Evolutionary conservation across 2,797 vertebrate species (phyloP).

Genomic region (Delichon dasypus): DNA sequence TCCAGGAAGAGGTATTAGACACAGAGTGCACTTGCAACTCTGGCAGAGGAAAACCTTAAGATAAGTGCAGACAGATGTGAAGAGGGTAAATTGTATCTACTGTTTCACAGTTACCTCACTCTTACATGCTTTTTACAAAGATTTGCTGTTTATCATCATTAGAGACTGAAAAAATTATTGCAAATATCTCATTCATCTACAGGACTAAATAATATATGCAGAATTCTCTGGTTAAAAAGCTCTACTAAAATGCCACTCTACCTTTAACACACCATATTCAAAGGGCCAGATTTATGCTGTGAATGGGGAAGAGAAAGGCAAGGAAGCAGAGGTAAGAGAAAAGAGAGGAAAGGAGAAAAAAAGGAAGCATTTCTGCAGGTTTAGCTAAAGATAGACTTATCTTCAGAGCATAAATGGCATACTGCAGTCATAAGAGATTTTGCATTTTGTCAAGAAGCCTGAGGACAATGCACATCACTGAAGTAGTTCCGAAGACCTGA

Average conservation of each 20-base stretch:
- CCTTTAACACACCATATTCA: not conserved
- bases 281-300: not conserved
- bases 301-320: not conserved
- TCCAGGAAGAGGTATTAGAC: not conserved
- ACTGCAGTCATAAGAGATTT: not conserved
- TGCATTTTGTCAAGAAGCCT: not conserved
- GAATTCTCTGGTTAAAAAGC: not conserved
- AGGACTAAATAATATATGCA: not conserved
- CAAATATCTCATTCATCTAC: not conserved
- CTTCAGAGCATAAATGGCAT: not conserved
- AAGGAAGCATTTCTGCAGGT: not conserved
- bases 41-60: not conserved
- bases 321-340: not conserved
- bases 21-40: not conserved
- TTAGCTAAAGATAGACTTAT: not conserved
- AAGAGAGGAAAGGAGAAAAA: not conserved
- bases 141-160: not conserved
- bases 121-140: not conserved
- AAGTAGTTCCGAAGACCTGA: not conserved
- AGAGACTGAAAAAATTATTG: not conserved
- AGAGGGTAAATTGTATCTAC: not conserved
- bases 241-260: not conserved
- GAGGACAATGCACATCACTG: not conserved
- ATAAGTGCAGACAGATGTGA: not conserved
- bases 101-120: not conserved